phyloP scores from a whole-genome alignment of 1,140 invertebrate species.

The Venustaconcha ellipsiformis region DNA sequence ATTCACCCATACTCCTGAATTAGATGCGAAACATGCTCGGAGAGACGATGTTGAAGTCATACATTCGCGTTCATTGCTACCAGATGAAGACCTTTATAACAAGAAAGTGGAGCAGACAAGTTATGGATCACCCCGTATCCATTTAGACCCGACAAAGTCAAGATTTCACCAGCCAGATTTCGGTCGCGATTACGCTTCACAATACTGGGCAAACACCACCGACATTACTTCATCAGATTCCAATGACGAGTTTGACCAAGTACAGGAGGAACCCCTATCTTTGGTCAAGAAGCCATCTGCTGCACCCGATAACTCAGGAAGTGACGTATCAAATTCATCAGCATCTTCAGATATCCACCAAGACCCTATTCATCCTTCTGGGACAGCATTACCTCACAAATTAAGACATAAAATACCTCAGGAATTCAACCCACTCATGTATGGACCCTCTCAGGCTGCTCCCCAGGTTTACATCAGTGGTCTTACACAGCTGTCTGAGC shows the following conservation, averaged over 20 bases:
- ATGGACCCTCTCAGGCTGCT: not conserved
- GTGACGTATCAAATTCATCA: constrained; percentile 28
- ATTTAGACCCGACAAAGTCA: constrained; percentile 18
- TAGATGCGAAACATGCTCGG: constrained; percentile 3
- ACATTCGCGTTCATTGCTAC: constrained; percentile 19
- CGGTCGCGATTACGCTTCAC: constrained; percentile 8
- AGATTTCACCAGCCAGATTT: constrained; percentile 19
- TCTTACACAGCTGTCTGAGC: constrained; percentile 61
- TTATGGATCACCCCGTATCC: constrained; percentile 24
- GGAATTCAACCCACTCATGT: constrained; percentile 5
- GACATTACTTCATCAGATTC: constrained; percentile 33
- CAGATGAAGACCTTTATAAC: constrained; percentile 11
- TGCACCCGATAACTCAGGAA: constrained; percentile 26
- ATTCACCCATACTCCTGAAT: not conserved
- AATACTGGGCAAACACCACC: constrained; percentile 28
- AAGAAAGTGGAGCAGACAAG: not conserved
- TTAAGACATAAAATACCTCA: constrained; percentile 53
- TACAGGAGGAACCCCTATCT: constrained; percentile 46
- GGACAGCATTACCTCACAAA: constrained; percentile 55
- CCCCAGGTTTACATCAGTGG: constrained; percentile 38
- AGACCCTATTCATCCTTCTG: constrained; percentile 21
- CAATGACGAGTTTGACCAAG: constrained; percentile 16
- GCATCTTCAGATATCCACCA: constrained; percentile 31
- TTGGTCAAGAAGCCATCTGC: constrained; percentile 34
- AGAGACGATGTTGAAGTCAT: constrained; percentile 20